These are phyloP conservation scores for Patella ulyssiponensis DNA, from an alignment of 2,888 invertebrate genomes.

Conservation along the genomic window DNA sequence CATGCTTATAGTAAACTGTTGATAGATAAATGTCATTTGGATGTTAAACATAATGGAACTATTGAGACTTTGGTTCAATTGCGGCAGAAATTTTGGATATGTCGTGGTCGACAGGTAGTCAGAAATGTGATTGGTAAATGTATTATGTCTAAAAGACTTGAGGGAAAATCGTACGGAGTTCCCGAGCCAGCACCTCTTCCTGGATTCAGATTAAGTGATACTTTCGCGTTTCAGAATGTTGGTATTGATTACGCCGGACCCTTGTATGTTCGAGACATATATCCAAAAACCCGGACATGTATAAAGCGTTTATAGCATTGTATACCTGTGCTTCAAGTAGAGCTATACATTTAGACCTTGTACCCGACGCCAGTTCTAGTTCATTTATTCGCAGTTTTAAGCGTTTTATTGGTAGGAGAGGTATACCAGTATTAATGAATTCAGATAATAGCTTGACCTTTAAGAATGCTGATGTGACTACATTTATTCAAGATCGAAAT, in stretches of 20 bases:
- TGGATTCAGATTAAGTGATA: background rate
- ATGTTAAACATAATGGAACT: background rate
- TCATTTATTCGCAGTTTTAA: conserved; percentile 1
- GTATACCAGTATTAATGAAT: conserved; percentile 1
- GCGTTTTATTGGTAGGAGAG: conserved; percentile 3
- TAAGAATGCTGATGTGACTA: background rate
- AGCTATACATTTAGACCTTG: background rate
- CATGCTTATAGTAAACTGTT: background rate
- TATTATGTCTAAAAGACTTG: background rate
- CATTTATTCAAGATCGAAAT: conserved; percentile 3
- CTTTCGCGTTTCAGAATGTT: background rate
- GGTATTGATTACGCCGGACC: conserved; percentile 1
- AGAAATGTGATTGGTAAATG: background rate
- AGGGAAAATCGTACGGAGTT: background rate
- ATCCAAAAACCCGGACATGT: background rate
- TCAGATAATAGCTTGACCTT: conserved; percentile 1
- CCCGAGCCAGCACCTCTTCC: background rate
- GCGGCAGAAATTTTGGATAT: background rate
- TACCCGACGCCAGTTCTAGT: background rate
- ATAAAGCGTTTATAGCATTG: conserved; percentile 2
- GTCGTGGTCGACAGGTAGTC: background rate
- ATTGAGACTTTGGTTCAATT: background rate
- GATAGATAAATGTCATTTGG: background rate
- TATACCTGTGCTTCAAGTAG: conserved; percentile 4
- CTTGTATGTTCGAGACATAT: background rate